These are phyloP conservation scores for Tauraco hartlaubi DNA, from an alignment of 2,797 vertebrate genomes.

Conservation along the genomic window DNA sequence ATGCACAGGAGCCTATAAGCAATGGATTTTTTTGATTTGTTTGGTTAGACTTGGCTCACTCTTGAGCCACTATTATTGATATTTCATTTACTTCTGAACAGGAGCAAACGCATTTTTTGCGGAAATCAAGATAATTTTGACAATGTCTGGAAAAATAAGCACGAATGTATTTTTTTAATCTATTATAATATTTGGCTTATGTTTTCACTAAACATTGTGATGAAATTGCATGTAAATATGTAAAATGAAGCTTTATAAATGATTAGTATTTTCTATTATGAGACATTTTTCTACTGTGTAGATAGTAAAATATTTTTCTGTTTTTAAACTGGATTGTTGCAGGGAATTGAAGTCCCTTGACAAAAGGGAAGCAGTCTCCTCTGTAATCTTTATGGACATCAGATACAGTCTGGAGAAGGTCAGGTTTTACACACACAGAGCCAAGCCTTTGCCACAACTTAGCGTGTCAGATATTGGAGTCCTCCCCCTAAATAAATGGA, in stretches of 20 bases:
- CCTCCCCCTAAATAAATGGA: not conserved
- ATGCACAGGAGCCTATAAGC: no score
- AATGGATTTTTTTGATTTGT: not conserved
- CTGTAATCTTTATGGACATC: not conserved
- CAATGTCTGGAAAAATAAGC: not conserved
- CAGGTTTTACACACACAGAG: not conserved
- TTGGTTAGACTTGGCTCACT: not conserved
- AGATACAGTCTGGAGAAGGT: not conserved
- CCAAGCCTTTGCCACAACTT: not conserved
- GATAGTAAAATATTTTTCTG: not conserved
- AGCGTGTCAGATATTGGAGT: not conserved
- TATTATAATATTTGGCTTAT: not conserved
- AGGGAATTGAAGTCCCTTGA: not conserved
- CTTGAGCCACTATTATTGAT: not conserved
- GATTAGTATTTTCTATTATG: not conserved
- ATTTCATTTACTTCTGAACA: not conserved
- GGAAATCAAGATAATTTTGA: not conserved
- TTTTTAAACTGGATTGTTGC: not conserved
- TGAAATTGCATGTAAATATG: not conserved
- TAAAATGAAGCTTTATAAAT: not conserved
- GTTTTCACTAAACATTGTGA: not conserved
- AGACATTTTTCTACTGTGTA: not conserved
- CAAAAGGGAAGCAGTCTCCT: not conserved
- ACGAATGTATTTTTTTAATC: not conserved
- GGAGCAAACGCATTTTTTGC: not conserved